Evolutionary conservation across 1,140 invertebrate genomes (phyloP).

Genomic region (Steinernema khuongi): DNA sequence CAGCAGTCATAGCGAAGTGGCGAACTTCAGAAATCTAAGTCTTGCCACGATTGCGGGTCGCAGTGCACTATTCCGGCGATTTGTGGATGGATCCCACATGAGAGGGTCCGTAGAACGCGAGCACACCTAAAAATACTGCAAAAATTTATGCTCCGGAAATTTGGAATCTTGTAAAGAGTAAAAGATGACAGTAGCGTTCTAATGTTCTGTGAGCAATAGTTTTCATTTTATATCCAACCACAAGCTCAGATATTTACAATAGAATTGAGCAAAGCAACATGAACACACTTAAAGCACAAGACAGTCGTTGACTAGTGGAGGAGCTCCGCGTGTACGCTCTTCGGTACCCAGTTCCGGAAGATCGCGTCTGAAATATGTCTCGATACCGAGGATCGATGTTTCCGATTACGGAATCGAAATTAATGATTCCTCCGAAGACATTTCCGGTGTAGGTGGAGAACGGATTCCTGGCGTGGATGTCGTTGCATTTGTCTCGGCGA

Average conservation of each 20-base stretch:
- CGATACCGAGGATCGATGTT: constrained; percentile 32
- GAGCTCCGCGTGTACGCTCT: background rate
- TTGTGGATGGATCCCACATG: too few relatives aligned
- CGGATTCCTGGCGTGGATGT: constrained; percentile 28
- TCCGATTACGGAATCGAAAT: constrained; percentile 33
- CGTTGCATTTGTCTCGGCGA: constrained; percentile 36
- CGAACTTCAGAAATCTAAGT: too few relatives aligned
- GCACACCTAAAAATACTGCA: too few relatives aligned
- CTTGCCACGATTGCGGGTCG: too few relatives aligned
- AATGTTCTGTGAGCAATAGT: too few relatives aligned
- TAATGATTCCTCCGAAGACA: constrained; percentile 31
- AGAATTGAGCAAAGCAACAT: constrained; percentile 8
- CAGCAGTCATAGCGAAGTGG: too few relatives aligned
- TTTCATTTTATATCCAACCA: background rate
- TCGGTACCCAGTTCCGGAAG: background rate
- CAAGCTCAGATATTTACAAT: background rate
- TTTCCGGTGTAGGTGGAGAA: constrained; percentile 34
- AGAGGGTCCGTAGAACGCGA: too few relatives aligned
- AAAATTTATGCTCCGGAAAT: too few relatives aligned
- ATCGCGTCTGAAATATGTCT: background rate
- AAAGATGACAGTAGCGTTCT: background rate
- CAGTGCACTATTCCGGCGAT: too few relatives aligned
- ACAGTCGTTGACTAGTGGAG: background rate
- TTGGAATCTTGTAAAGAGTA: too few relatives aligned
- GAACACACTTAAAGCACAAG: background rate